These are phyloP conservation scores for Trachelus tabidus DNA, from an alignment of 2,888 invertebrate species.

Conservation along the genomic window DNA sequence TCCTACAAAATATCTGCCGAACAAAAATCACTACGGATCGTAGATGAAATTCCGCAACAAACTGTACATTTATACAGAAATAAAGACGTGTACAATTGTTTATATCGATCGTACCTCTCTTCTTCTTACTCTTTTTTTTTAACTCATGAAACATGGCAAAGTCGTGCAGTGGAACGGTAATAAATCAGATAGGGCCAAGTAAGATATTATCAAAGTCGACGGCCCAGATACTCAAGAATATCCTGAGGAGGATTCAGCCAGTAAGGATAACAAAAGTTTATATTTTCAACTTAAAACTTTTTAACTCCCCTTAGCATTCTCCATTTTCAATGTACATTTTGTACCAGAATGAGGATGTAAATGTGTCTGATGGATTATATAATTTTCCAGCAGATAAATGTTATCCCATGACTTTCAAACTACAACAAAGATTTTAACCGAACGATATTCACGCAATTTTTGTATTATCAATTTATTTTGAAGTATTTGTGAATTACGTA, in stretches of 20 bases:
- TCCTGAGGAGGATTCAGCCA: not conserved
- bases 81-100: conserved; percentile 1
- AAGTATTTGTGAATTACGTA: too few species aligned
- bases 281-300: not conserved
- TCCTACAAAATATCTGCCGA: not conserved
- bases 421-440: not conserved
- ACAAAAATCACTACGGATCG: not conserved
- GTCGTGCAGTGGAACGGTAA: not conserved
- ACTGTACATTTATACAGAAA: not conserved
- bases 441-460: not conserved
- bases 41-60: not conserved
- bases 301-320: not conserved
- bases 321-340: not conserved
- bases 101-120: not conserved
- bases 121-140: too few species aligned
- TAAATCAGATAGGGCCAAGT: not conserved
- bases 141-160: not conserved
- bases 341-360: not conserved
- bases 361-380: not conserved
- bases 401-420: not conserved
- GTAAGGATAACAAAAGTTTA: not conserved
- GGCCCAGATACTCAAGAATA: not conserved
- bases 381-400: not conserved
- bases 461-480: too few species aligned
- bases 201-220: not conserved